phyloP scores from a whole-genome alignment of 2,888 invertebrate genomes.

The Hylaea fasciaria region DNA sequence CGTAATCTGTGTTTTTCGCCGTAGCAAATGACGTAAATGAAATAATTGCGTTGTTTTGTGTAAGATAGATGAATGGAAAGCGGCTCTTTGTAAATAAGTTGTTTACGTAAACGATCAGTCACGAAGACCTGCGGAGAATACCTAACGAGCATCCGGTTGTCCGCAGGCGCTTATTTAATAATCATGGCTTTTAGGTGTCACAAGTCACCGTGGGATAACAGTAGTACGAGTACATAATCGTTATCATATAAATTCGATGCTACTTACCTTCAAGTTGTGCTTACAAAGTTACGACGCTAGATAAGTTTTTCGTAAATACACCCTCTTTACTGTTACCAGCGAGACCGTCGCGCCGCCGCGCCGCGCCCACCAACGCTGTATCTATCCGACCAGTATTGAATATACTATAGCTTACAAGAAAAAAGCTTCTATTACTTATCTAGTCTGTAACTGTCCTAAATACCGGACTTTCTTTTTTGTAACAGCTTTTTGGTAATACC shows the following conservation, averaged over 20 bases:
- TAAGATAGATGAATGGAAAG: conserved; percentile 10
- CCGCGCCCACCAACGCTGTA: no score
- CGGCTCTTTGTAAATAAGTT: conserved; percentile 13
- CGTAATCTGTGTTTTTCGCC: not conserved
- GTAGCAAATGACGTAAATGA: not conserved
- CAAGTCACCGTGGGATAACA: not conserved
- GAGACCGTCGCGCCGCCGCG: no score
- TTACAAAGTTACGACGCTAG: no score
- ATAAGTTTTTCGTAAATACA: no score
- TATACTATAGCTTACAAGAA: no score
- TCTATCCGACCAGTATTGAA: no score
- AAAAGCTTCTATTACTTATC: not conserved
- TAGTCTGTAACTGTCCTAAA: not conserved
- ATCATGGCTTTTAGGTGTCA: not conserved
- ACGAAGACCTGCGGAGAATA: conserved; percentile 5
- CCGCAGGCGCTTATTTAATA: not conserved
- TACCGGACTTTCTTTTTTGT: not conserved
- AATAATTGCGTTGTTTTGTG: conserved; percentile 1
- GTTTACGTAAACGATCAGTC: conserved; percentile 20
- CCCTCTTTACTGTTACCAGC: no score
- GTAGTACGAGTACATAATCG: no score
- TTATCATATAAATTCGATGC: no score
- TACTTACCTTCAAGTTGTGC: no score
- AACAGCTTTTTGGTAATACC: conserved; percentile 4
- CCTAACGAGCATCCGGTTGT: conserved; percentile 14